Evolutionary conservation across 2,797 vertebrate species (phyloP), one percentile per base, ranked within the genome.

Genomic region (Enteromius unitaeniatus): DNA sequence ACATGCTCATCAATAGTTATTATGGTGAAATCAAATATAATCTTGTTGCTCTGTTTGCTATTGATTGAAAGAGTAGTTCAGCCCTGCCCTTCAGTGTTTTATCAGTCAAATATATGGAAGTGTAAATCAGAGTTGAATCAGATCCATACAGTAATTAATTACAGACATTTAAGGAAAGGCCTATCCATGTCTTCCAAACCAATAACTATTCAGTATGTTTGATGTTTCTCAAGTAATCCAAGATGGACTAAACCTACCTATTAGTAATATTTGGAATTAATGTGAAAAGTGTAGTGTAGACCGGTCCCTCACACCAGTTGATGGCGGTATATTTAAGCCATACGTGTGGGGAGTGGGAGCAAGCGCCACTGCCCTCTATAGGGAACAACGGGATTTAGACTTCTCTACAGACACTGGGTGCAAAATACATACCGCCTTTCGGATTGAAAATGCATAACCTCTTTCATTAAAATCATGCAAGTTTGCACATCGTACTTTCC

Each of bases 281-380:
- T 15, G 19, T n/a, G 11, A 13, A 8, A n/a, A 26, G 11, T 70
- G 6, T 19, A n/a, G 23, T 23, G 7, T 49, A 21, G 2, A n/a
- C 17, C 15, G 42, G 72, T 76, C 73, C 74, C 13, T 58, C 81
- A 58, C 81, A 23, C 81, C 81, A 77, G 73, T 58, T 58, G 81
- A 53, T 69, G 81, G 81, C 81, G 37, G 26, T 68, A 67, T 77
- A 42, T 34, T 45, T 26, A 26, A 37, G 8, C 7, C 4, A 1
- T 19, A 3, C 19, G 10, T 17, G 6, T 60, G 49, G 14, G 10
- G 53, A 40, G 31, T 42, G 53, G 53, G 7, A 74, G 47, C 5
- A 13, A 6, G 34, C 3, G 34, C 34, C 5, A 83, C 62, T 58
- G 74, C 64, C 73, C 74, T 58, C 81, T 77, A 23, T 17, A 45